Evolutionary conservation across 2,797 vertebrate genomes (phyloP).

Genomic region (Leptodactylus fallax): DNA sequence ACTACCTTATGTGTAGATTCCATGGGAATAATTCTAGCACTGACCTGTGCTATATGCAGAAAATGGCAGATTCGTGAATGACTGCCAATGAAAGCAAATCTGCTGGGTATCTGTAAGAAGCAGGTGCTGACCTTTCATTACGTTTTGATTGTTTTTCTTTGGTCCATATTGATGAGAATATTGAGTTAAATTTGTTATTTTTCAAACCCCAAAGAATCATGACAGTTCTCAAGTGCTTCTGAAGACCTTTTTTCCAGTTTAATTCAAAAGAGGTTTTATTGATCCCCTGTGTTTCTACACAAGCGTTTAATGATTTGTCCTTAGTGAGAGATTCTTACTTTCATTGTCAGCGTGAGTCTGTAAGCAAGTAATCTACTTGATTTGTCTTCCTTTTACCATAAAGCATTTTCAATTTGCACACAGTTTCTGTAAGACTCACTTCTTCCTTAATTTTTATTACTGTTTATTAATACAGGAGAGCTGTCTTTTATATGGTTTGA

Average conservation of each 20-base stretch:
- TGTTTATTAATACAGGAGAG: background rate
- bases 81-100: conserved; percentile 28
- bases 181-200: conserved; percentile 60
- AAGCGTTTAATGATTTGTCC: conserved; percentile 62
- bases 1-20: conserved; percentile 26
- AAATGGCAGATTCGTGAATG: conserved; percentile 3
- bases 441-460: background rate
- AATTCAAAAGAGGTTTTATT: conserved; percentile 60
- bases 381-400: conserved; percentile 52
- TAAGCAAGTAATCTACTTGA: conserved; percentile 61
- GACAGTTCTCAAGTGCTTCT: conserved; percentile 53
- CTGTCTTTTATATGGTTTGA: background rate
- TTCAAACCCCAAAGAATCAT: conserved; percentile 47
- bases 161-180: conserved; percentile 58
- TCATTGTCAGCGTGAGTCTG: conserved; percentile 58
- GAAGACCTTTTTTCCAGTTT: conserved; percentile 52
- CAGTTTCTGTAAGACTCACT: background rate
- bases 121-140: conserved; percentile 61
- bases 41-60: conserved; percentile 24
- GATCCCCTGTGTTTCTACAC: conserved; percentile 57
- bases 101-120: conserved; percentile 44
- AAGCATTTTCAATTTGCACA: conserved; percentile 33
- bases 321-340: conserved; percentile 60
- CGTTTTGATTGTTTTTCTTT: conserved; percentile 57
- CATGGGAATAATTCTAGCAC: conserved; percentile 27